Conservation (phyloP, 2,888 invertebrate species). For the Drosophila hamatofila region DNA sequence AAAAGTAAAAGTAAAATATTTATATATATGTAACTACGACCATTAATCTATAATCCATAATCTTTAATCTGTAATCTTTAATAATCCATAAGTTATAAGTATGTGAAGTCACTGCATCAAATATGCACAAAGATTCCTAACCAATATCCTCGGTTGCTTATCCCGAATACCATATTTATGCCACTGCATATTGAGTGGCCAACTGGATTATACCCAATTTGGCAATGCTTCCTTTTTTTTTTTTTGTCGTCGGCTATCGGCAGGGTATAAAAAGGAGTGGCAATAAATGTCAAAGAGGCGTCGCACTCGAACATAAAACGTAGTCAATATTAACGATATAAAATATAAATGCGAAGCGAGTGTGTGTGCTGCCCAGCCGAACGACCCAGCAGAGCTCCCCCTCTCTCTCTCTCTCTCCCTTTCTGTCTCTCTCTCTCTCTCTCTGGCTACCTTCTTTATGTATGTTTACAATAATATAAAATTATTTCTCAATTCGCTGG, state of each 20-base stretch:
- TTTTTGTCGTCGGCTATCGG: background rate
- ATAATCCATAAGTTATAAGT: background rate
- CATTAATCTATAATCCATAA: background rate
- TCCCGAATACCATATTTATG: background rate
- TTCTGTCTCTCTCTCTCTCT: background rate
- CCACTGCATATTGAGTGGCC: background rate
- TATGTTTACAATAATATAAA: slow-evolving; percentile 70
- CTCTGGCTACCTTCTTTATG: slow-evolving; percentile 15
- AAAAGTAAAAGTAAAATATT: background rate
- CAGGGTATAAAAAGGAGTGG: slow-evolving; percentile 46
- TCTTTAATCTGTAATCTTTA: background rate
- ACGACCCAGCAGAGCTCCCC: background rate
- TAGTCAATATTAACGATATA: slow-evolving; percentile 56
- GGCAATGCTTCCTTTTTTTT: background rate
- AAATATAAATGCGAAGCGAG: slow-evolving; percentile 47
- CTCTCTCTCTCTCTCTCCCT: background rate
- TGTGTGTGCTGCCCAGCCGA: slow-evolving; percentile 20
- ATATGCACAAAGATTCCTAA: background rate
- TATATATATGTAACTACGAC: background rate
- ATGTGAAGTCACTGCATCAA: background rate
- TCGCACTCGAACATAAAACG: slow-evolving; percentile 52
- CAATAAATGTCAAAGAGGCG: slow-evolving; percentile 71
- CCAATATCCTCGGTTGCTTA: background rate
- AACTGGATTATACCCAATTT: slow-evolving; percentile 2
- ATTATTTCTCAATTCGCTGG: slow-evolving; percentile 72